Evolutionary conservation across 2,888 invertebrate genomes (phyloP), one percentile per base, ranked within the genome.

Genomic region (Tetragonisca angustula): DNA sequence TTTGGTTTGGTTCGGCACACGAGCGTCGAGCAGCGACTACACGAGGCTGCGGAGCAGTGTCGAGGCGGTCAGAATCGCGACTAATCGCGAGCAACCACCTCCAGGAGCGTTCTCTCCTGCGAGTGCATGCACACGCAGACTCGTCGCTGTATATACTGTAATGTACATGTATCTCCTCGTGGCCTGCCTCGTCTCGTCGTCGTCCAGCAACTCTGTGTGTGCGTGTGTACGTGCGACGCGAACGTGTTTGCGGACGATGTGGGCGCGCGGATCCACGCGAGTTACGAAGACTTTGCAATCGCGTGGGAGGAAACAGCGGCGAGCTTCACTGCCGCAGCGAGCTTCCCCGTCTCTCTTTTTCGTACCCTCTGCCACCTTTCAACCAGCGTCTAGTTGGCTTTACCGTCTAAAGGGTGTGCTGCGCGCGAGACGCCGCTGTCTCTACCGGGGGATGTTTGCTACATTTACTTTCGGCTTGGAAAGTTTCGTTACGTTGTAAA

Each of bases 1-100:
- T 36, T 36, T 32, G 32, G 32, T 32, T n/a, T n/a, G n/a, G n/a
- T n/a, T n/a, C 32, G 43, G 43, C 9, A 2, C 43, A 43, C 21
- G 21, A 36, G 17, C 43, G 43, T 17, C 43, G 65, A 43, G 9
- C 43, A 43, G 43, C 43, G 64, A 15, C 64, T 36, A 64, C 21
- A 50, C 36, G 24, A 19, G 68, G 50, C 32, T 36, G 24, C 49
- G 27, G 32, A 59, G 61, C 32, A 19, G 24, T 32, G 65, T 54
- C 84, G 64, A 49, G 82, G 65, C 70, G 70, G 64, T 62, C 83
- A 70, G 82, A 83, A 83, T 83, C 82, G 71, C 84, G 82, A 83
- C 82, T 83, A 83, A 83, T 83, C 82, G 82, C 82, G 71, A 67
- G 76, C 83, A 83, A 83, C 82, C 84, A 71, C 70, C 76, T 83